Conservation (phyloP, 2,113 vertebrate species). For the Chionis minor region DNA sequence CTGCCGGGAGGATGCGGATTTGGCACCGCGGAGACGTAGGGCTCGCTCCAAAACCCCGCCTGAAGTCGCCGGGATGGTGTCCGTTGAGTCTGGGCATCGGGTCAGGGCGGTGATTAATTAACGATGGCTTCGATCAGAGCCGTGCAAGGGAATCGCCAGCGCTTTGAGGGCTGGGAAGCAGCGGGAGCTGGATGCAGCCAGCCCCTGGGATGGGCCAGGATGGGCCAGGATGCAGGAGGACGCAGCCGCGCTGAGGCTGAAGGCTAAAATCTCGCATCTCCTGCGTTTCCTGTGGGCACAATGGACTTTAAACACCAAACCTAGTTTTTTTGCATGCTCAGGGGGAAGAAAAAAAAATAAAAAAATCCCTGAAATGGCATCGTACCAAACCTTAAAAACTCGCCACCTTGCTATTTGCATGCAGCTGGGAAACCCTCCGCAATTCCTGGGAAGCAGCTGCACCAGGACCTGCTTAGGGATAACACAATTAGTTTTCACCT, state of each 20-base stretch:
- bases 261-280: not conserved
- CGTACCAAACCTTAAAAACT: not conserved
- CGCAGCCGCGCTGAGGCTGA: not conserved
- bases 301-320: not conserved
- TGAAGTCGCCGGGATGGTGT: not conserved
- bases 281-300: rapidly evolving
- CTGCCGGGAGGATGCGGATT: not conserved
- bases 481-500: not conserved
- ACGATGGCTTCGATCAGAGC: not conserved
- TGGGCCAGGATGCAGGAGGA: not conserved
- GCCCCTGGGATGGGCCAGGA: not conserved
- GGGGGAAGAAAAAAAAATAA: not conserved
- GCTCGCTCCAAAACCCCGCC: not conserved
- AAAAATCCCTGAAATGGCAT: not conserved
- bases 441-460: not conserved
- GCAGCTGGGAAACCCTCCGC: not conserved
- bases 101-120: not conserved
- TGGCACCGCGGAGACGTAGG: rapidly evolving
- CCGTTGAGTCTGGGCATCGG: not conserved
- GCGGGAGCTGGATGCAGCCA: not conserved
- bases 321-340: not conserved
- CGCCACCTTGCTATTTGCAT: not conserved
- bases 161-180: not conserved
- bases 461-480: not conserved
- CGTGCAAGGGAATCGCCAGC: rapidly evolving